Evolutionary conservation across 1,140 invertebrate genomes (phyloP).

Genomic region (Colletes latitarsis): DNA sequence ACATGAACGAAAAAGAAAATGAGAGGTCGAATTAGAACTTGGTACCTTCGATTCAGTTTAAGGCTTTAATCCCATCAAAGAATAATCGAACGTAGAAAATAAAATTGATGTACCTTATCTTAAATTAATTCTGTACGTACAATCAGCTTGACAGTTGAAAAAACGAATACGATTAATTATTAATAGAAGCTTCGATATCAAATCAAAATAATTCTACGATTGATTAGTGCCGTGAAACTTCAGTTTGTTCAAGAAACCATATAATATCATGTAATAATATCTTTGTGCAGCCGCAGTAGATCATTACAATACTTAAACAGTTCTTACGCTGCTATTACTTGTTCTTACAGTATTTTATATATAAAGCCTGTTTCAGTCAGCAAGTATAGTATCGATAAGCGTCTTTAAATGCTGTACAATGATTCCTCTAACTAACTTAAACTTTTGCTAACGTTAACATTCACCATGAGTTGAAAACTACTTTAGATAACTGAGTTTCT

Average conservation of each 20-base stretch:
- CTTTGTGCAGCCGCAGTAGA: conserved; percentile 12
- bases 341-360: not conserved
- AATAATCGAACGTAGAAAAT: not conserved
- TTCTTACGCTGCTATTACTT: not conserved
- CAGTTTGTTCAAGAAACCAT: not conserved
- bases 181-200: not conserved
- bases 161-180: not conserved
- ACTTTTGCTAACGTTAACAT: not conserved
- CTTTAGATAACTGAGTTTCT: not conserved
- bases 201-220: not conserved
- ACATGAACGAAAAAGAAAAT: not conserved
- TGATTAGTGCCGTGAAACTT: conserved; percentile 14
- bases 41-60: not conserved
- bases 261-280: not conserved
- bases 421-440: not conserved
- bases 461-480: not conserved
- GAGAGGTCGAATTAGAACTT: not conserved
- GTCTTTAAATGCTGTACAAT: not conserved
- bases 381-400: not conserved
- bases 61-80: not conserved
- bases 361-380: not conserved
- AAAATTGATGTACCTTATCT: conserved; percentile 1
- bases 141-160: not conserved
- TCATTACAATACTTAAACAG: not conserved
- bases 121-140: conserved; percentile 27